Percentiles rank a stretch among this genome's conserved stretches.
Conservation (phyloP, 2,888 invertebrate genomes). For the Oscheius sp. region DNA sequence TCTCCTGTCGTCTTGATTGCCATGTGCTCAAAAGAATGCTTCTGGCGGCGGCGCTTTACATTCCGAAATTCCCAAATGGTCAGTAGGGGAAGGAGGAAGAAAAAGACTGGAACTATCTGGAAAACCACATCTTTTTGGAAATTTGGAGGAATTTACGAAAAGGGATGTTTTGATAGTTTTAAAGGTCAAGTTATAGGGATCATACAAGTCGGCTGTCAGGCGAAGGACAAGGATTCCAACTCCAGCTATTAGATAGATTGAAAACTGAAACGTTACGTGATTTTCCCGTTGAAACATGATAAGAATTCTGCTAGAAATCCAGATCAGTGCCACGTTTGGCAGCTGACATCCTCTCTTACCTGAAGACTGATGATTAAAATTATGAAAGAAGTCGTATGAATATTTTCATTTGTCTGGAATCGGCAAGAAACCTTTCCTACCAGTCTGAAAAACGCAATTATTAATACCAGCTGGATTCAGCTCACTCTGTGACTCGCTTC, state of each 20-base stretch:
- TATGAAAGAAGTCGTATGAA: slow-evolving; percentile 15
- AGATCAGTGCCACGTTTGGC: too few species aligned
- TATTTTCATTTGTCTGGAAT: slow-evolving; percentile 22
- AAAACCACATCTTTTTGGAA: too few species aligned
- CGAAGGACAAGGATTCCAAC: slow-evolving; percentile 8
- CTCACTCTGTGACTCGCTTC: not conserved
- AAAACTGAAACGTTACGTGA: slow-evolving; percentile 7
- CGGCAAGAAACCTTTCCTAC: not conserved
- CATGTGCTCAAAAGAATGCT: slow-evolving; percentile 3
- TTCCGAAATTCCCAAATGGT: slow-evolving; percentile 1
- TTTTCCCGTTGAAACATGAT: too few species aligned
- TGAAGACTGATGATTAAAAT: slow-evolving; percentile 7
- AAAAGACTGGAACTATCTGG: slow-evolving; percentile 13
- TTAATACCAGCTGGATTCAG: not conserved
- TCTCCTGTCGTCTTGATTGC: slow-evolving; percentile 8
- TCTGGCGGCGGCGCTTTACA: slow-evolving; percentile 2
- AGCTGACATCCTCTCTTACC: too few species aligned
- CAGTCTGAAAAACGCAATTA: not conserved
- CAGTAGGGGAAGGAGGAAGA: slow-evolving; percentile 11
- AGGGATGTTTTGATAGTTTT: slow-evolving; percentile 15
- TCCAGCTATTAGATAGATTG: slow-evolving; percentile 3
- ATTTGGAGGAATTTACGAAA: too few species aligned
- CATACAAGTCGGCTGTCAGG: not conserved
- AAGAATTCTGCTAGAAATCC: too few species aligned
- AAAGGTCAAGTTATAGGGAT: not conserved